Base-by-base conservation (phyloP, 2,888 invertebrate genomes). In the Prosopocoilus inquinatus region DNA sequence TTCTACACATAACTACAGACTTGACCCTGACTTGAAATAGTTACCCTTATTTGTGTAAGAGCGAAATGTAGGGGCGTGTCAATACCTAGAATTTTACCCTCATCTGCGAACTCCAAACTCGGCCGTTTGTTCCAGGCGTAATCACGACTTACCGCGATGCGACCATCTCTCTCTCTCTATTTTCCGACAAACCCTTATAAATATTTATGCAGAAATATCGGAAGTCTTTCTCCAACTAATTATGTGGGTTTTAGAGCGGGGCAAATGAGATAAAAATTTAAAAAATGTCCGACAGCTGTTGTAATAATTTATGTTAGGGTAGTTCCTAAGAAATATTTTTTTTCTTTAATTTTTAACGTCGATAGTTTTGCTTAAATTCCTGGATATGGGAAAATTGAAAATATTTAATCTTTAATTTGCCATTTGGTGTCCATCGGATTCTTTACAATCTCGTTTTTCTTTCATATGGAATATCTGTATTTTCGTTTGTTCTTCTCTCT, bases 41-140 rank as follows among this genome's bases (percentile, higher is more conserved):
- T 41, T 41, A 41, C 41, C 41, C 41, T 41, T 41, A 41, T 41
- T 41, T 41, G 13, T 16, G 41, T 41, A 41, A 41, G 41, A 41
- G 41, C 41, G 16, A 41, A 41, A 41, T 15, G 13, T 41, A 13
- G 41, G 41, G 41, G 41, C 41, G 41, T 41, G 41, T 41, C 41
- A 41, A 16, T 41, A 41, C 41, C 41, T 41, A 41, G 41, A 41
- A 41, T 41, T 41, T 41, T 41, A 41, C 41, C 41, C 41, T 41
- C 41, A 41, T 41, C 41, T 41, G 41, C 16, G 16, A 41, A 15
- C 13, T 9, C 12, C 5, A 41, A 41, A 11, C 15, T 41, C 41
- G 41, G 41, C 41, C 41, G 16, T 41, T 41, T 41, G 41, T 41
- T 41, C 41, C 13, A 12, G 16, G 41, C 20, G 41, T 9, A 15